These are phyloP conservation scores for Aselliscus stoliczkanus DNA, from an alignment of 2,797 vertebrate species.

Conservation along the genomic window DNA sequence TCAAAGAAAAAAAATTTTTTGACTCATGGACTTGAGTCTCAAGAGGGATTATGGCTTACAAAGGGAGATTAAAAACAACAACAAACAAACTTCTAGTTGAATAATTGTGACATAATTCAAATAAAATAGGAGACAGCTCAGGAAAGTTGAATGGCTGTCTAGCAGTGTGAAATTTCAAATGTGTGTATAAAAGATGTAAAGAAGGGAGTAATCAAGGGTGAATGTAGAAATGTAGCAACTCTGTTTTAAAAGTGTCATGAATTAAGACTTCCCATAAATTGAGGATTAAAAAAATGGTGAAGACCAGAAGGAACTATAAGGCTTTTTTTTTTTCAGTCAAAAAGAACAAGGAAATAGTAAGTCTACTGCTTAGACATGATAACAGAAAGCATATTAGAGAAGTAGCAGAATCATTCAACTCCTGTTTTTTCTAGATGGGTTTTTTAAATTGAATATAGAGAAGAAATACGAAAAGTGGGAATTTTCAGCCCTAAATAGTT, in stretches of 20 bases:
- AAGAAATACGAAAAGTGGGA: neutral
- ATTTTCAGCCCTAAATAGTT: neutral
- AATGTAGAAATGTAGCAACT: neutral
- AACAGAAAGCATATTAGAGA: conserved; percentile 1
- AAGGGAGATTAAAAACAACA: neutral
- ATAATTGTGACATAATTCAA: neutral
- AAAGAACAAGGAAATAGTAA: conserved; percentile 23
- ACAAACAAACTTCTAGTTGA: neutral
- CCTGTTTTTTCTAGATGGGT: neutral
- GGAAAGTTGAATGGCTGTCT: neutral
- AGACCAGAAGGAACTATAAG: neutral
- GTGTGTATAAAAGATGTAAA: neutral
- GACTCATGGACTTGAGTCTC: neutral
- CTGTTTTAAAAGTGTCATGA: neutral
- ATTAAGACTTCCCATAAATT: neutral
- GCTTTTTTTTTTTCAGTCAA: neutral
- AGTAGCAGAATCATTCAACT: neutral
- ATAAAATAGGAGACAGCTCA: neutral
- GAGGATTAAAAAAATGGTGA: neutral
- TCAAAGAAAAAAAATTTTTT: neutral
- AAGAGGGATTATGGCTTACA: neutral
- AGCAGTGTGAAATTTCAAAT: neutral
- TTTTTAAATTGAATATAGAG: neutral
- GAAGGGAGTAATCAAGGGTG: neutral
- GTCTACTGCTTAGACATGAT: neutral